Evolutionary conservation across 1,140 invertebrate species (phyloP), one percentile per base, ranked within the genome.

Genomic region (Tetraneura akinire): DNA sequence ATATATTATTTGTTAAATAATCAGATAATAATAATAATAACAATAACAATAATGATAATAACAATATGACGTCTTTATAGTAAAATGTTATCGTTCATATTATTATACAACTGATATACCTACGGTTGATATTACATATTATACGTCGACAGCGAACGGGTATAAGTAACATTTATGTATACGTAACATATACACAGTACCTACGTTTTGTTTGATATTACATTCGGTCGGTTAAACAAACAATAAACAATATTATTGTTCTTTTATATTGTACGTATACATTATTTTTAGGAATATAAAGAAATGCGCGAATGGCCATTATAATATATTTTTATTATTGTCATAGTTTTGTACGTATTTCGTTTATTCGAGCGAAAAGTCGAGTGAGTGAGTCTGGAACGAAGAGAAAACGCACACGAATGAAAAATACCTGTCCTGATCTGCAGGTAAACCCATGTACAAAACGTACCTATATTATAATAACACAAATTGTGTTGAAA

Each of bases 281-380:
- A 26, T 66, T 68, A 68, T 51, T 29, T 71, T 51, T 29, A 71
- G 23, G 68, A 11, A 51, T 18, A 11, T 16, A 49, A 49, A 32
- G 62, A 47, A 64, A 47, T 11, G 21, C 42, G 42, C 13, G 26
- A n/a, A 10, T 2, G 23, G 0, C 23, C 64, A 45, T 64, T 37
- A 64, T 64, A 37, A 11, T 64, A 37, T 37, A 37, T 64, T 37
- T 8, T 21, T n/a, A 42, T 16, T 14, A 49, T 70, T 70, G 26
- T 18, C 9, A 29, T 10, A 2, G 9, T 51, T 21, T 68, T 45
- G n/a, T 68, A n/a, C n/a, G n/a, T 45, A 13, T 3, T 68, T 68
- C 66, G 68, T 18, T 29, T 71, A 51, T 49, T 71, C 68, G 26
- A 71, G 68, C 68, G 68, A 71, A 71, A 71, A 71, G 45, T 51